phyloP scores from a whole-genome alignment of 2,113 vertebrate species.

The Dromaius novaehollandiae region DNA sequence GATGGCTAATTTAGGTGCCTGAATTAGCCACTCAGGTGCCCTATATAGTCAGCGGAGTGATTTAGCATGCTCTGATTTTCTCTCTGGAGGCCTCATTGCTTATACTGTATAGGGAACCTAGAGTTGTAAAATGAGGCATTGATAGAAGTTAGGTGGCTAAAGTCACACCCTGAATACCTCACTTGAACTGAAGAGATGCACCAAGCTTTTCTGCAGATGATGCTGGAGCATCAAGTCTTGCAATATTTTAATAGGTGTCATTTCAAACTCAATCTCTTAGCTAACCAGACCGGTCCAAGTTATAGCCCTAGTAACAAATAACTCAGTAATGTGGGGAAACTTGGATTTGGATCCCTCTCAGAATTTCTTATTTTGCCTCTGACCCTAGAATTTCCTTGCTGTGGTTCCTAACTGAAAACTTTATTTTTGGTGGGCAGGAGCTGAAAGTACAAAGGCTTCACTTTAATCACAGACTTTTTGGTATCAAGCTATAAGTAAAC shows the following conservation, averaged over 20 bases:
- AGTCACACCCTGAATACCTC: rapidly evolving
- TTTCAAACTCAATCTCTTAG: background rate
- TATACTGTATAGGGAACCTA: background rate
- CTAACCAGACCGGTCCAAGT: background rate
- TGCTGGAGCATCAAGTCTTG: background rate
- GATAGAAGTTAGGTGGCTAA: background rate
- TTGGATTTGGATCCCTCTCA: background rate
- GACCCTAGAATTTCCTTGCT: conserved; percentile 13
- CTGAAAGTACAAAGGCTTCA: conserved; percentile 10
- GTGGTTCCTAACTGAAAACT: conserved; percentile 16
- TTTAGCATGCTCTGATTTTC: background rate
- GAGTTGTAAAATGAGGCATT: background rate
- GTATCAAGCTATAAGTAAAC: background rate
- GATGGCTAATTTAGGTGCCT: background rate
- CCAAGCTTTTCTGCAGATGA: background rate
- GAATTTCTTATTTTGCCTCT: background rate
- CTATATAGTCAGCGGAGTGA: background rate
- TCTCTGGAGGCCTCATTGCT: background rate
- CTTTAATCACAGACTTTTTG: conserved; percentile 46
- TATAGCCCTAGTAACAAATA: background rate
- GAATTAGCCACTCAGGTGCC: background rate
- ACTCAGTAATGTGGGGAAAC: background rate
- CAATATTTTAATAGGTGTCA: background rate
- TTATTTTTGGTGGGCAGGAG: conserved; percentile 26
- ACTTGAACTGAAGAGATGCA: rapidly evolving